Conservation (phyloP, 2,888 invertebrate species). For the Biston stratarius region DNA sequence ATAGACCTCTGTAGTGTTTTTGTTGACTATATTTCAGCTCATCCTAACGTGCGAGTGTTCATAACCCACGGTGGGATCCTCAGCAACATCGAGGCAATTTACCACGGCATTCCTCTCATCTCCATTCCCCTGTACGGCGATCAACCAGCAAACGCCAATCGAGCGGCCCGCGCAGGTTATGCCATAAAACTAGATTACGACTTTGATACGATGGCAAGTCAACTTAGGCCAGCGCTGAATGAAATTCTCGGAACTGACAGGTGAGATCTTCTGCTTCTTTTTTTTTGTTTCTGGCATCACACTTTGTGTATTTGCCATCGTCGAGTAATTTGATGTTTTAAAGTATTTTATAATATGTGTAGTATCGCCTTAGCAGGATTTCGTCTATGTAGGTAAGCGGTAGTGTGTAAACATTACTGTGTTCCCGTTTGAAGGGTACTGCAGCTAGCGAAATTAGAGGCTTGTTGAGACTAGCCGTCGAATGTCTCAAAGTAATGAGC, state of each 20-base stretch:
- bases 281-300: no score
- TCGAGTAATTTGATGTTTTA: no score
- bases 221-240: constrained; percentile 51
- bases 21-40: constrained; percentile 47
- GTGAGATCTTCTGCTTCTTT: constrained; percentile 43
- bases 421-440: no score
- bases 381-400: no score
- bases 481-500: no score
- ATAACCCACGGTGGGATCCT: constrained; percentile 65
- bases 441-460: no score
- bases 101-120: constrained; percentile 65
- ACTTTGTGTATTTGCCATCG: no score
- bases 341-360: no score
- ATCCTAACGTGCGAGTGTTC: constrained; percentile 59
- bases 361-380: no score
- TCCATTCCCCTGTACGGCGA: constrained; percentile 70
- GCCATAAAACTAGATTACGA: constrained; percentile 55
- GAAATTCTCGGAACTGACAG: constrained; percentile 59
- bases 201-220: constrained; percentile 48
- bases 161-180: constrained; percentile 54
- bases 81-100: constrained; percentile 58
- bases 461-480: no score
- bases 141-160: constrained; percentile 64
- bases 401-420: no score
- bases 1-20: no score